A percentile compares a stretch with the other conserved stretches of the same genome.
Conservation (phyloP, 2,113 vertebrate genomes). For the Eubucco bourcierii region DNA sequence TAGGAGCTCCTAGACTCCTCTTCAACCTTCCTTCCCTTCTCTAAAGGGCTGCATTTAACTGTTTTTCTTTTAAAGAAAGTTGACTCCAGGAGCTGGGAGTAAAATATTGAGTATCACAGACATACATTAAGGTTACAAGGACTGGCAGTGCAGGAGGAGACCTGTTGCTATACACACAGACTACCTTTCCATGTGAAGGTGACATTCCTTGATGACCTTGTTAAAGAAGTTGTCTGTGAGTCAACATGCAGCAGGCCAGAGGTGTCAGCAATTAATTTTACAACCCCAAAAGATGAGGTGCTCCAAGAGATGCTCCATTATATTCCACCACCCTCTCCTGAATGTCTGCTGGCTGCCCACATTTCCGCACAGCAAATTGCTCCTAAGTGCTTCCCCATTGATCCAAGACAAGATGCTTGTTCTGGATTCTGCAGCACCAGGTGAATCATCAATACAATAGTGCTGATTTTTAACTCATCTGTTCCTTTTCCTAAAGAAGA, state of each 20-base stretch:
- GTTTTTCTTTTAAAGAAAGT: not conserved
- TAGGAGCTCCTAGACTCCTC: not conserved
- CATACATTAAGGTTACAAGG: not conserved
- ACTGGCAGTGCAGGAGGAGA: not conserved
- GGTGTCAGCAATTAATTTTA: not conserved
- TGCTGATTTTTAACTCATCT: not conserved
- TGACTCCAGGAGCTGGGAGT: not conserved
- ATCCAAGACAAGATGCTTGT: not conserved
- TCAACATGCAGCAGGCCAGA: not conserved
- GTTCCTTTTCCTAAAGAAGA: not conserved
- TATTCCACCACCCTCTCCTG: not conserved
- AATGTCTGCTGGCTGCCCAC: not conserved
- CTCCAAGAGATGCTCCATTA: not conserved
- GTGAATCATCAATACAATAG: not conserved
- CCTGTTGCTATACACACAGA: not conserved
- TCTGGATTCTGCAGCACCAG: not conserved
- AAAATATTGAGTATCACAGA: not conserved
- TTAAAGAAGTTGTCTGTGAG: not conserved
- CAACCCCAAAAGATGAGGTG: not conserved
- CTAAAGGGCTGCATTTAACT: too few species aligned
- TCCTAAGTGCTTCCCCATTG: slow-evolving; percentile 44
- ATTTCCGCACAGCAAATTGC: slow-evolving; percentile 58
- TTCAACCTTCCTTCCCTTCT: not conserved
- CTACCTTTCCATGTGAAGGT: not conserved
- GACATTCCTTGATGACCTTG: not conserved